Evolutionary conservation across 2,113 vertebrate species (phyloP), one percentile per base, ranked within the genome.

Genomic region (Heptranchias perlo): DNA sequence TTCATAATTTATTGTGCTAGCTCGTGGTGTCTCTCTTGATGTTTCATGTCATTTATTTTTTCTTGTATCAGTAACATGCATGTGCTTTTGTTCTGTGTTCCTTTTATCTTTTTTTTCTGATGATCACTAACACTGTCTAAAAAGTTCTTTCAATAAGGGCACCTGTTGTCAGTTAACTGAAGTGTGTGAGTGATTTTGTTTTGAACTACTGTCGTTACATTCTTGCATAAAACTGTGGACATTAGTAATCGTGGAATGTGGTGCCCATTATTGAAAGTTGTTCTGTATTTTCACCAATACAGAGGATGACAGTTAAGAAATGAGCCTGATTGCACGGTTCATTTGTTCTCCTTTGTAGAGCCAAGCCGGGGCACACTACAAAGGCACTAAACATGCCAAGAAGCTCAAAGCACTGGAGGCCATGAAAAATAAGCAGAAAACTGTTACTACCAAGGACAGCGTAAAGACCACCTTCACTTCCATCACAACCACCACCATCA

Each of bases 301-400:
- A 98, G 97, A 97, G 97, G 97, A 97, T 97, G 96, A 96, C 96
- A 97, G 97, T 98, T 98, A 97, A 98, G 98, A 98, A 98, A 98
- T 97, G 97, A 97, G 98, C 98, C 97, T 98, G 97, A 98, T 97
- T 97, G 97, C 98, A 98, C 97, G 97, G 98, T 98, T 98, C 98
- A 98, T 98, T 98, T 98, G 97, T 98, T 98, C 98, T 98, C 97
- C 97, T 98, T 98, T 98, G 97, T 98, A 99, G 99, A 99, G 98
- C 98, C 99, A 99, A 98, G 99, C 99, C 97, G 97, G 98, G 98
- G 99, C 99, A 98, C 99, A 99, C 98, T 99, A 99, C 98, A 99
- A 99, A 98, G 99, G 99, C 97, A 99, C 98, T 98, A 99, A 99
- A 98, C 99, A 99, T 97, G 99, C 99, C 98, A 99, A 99, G 99